phyloP scores from a whole-genome alignment of 2,797 vertebrate genomes.

The Taenioides sp. region DNA sequence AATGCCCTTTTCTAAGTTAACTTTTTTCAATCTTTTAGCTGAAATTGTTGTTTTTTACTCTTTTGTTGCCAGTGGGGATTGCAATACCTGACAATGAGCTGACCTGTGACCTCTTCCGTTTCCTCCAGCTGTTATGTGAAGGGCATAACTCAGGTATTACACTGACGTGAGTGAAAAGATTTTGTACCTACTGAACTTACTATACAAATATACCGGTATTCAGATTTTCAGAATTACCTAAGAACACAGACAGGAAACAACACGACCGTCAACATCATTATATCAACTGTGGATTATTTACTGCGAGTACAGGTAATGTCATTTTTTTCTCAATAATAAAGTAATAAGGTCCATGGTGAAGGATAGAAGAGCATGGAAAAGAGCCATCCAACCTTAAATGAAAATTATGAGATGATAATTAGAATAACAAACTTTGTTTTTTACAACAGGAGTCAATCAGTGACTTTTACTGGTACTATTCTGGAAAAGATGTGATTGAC shows the following conservation, averaged over 20 bases:
- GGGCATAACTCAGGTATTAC: conserved; percentile 92
- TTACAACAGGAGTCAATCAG: conserved; percentile 90
- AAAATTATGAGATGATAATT: neutral
- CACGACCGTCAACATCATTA: conserved; percentile 95
- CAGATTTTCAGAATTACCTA: conserved; percentile 95
- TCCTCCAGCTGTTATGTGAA: conserved; percentile 95
- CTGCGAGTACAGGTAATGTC: conserved; percentile 87
- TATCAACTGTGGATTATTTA: conserved; percentile 95
- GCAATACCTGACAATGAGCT: conserved; percentile 91
- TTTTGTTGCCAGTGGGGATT: conserved; percentile 80
- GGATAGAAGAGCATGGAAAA: neutral
- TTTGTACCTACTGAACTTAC: neutral
- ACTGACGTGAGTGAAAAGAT: neutral
- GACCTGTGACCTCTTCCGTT: conserved; percentile 94
- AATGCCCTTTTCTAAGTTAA: too few relatives aligned
- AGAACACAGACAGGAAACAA: conserved; percentile 96
- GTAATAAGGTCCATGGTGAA: neutral
- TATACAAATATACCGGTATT: neutral
- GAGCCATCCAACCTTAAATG: neutral
- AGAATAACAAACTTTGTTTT: neutral
- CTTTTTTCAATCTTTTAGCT: conserved; percentile 15
- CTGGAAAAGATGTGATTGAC: conserved; percentile 92
- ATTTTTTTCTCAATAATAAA: neutral
- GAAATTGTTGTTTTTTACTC: conserved; percentile 44
- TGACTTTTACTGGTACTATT: conserved; percentile 98